A percentile compares a stretch with the other conserved stretches of the same genome.
phyloP scores from a whole-genome alignment of 2,113 vertebrate species.

The Plotosus lineatus region DNA sequence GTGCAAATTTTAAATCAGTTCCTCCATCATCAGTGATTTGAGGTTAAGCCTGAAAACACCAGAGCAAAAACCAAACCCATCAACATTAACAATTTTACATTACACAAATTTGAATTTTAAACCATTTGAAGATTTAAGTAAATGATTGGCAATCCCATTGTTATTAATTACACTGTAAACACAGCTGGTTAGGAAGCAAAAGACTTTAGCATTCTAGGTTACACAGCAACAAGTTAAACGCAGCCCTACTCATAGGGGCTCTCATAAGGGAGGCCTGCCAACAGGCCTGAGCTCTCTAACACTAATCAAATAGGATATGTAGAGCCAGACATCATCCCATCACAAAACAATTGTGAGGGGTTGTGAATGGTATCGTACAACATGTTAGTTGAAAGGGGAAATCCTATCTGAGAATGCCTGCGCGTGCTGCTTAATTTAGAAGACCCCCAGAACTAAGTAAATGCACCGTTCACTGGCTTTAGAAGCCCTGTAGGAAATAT shows the following conservation, averaged over 20 bases:
- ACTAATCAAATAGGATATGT: constrained; percentile 73
- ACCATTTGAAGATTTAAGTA: neutral
- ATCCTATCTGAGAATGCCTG: constrained; percentile 54
- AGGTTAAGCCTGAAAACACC: constrained; percentile 37
- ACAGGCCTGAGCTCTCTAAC: constrained; percentile 61
- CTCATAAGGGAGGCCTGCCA: constrained; percentile 69
- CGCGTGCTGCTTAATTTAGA: constrained; percentile 64
- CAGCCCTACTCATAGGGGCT: constrained; percentile 64
- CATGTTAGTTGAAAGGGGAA: constrained; percentile 48
- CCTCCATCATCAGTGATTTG: constrained; percentile 18
- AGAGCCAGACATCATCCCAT: constrained; percentile 64
- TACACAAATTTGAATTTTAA: neutral
- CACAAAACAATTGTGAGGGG: constrained; percentile 66
- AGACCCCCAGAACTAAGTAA: constrained; percentile 64
- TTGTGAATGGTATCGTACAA: constrained; percentile 55
- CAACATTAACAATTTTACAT: neutral
- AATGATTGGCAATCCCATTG: neutral
- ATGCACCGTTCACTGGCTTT: constrained; percentile 61
- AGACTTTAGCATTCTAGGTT: constrained; percentile 27
- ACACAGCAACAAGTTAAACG: constrained; percentile 69
- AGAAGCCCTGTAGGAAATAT: constrained; percentile 57
- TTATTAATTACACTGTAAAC: constrained; percentile 3
- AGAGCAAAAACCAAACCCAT: neutral
- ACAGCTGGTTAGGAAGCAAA: neutral
- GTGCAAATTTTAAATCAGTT: constrained; percentile 44